phyloP scores from a whole-genome alignment of 2,113 vertebrate genomes.

The Gasterosteus nipponicus region DNA sequence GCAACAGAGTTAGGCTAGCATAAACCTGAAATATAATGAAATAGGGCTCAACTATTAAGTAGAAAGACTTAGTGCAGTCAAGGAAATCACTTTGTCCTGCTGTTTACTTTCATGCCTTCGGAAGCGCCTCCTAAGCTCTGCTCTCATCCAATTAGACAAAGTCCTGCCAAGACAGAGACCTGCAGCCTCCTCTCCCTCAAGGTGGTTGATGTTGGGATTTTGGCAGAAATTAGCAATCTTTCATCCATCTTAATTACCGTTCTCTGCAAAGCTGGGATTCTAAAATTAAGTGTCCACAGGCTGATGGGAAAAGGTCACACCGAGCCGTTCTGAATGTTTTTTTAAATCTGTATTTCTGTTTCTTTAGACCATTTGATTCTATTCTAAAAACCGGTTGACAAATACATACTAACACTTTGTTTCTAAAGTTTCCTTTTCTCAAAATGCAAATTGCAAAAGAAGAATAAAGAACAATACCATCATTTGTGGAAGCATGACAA shows the following conservation, averaged over 20 bases:
- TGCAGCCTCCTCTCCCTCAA: constrained; percentile 19
- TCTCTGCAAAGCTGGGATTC: constrained; percentile 27
- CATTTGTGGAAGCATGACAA: not conserved
- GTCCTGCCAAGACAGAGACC: constrained; percentile 45
- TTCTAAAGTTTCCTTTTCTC: too few species aligned
- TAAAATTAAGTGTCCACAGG: constrained; percentile 13
- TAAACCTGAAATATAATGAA: constrained; percentile 44
- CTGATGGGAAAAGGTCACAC: constrained; percentile 5
- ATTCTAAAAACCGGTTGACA: too few species aligned
- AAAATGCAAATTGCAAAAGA: too few species aligned
- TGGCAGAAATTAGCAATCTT: constrained; percentile 40
- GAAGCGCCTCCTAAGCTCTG: constrained; percentile 41
- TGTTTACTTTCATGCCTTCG: constrained; percentile 61
- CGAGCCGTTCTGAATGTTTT: not conserved
- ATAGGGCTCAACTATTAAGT: constrained; percentile 52
- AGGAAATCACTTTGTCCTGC: constrained; percentile 66
- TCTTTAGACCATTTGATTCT: too few species aligned
- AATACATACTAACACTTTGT: too few species aligned
- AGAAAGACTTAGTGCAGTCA: constrained; percentile 67
- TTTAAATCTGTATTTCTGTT: too few species aligned
- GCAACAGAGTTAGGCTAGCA: constrained; percentile 47
- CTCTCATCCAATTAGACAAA: constrained; percentile 66
- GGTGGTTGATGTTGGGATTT: constrained; percentile 38
- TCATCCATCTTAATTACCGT: constrained; percentile 36
- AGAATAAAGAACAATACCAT: not conserved